These are phyloP conservation scores for Desmophyllum pertusum DNA, from an alignment of 92 coral and sea anemone species.

Conservation along the genomic window DNA sequence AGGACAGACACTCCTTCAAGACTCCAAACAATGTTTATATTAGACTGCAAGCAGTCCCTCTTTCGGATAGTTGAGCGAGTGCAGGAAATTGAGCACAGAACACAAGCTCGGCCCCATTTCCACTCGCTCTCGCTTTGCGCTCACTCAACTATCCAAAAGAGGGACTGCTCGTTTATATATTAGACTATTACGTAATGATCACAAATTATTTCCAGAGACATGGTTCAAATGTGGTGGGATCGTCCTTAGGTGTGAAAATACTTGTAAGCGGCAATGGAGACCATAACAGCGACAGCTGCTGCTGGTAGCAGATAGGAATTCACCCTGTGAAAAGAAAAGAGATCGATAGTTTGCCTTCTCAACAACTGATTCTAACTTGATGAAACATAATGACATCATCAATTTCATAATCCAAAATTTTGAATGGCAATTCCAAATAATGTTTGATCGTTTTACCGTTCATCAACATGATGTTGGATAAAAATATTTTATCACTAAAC, in stretches of 20 bases:
- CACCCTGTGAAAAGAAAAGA: constrained; percentile 37
- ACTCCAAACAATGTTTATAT: not conserved
- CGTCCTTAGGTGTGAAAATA: constrained; percentile 13
- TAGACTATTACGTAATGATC: not conserved
- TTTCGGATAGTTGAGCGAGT: no score
- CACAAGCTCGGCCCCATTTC: no score
- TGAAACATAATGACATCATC: no score
- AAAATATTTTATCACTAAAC: no score
- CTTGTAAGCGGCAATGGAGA: constrained; percentile 65
- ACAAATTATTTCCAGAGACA: not conserved
- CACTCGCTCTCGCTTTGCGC: no score
- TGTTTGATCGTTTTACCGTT: no score
- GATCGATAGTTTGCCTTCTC: not conserved
- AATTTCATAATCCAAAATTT: no score
- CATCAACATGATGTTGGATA: no score
- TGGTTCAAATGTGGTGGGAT: not conserved
- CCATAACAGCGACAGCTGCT: constrained; percentile 53
- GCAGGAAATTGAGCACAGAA: no score
- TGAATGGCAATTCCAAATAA: no score
- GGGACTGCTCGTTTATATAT: not conserved
- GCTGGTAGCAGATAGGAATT: constrained; percentile 55
- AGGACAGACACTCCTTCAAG: not conserved
- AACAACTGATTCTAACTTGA: no score
- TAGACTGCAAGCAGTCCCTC: no score
- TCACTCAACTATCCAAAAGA: not conserved